These are phyloP conservation scores for Zonitis immaculata DNA, from an alignment of 2,888 invertebrate genomes.

Conservation along the genomic window DNA sequence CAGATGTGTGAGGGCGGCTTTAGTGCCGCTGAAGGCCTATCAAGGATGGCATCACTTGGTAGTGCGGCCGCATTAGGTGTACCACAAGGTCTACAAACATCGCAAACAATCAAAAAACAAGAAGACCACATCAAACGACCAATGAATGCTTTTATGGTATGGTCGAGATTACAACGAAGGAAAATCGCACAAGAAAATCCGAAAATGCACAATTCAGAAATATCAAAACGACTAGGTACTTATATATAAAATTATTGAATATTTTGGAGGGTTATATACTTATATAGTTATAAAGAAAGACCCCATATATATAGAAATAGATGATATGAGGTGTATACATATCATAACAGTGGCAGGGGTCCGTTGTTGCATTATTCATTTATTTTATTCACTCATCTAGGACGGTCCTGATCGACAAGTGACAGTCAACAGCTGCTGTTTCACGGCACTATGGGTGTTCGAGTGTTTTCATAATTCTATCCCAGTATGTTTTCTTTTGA, in stretches of 20 bases:
- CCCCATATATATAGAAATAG: too few relatives aligned
- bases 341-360: slow-evolving; percentile 45
- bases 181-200: slow-evolving; percentile 98
- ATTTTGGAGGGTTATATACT: background rate
- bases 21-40: slow-evolving; percentile 59
- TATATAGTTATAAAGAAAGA: too few relatives aligned
- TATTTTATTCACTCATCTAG: slow-evolving; percentile 43
- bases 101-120: slow-evolving; percentile 58
- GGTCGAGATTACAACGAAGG: slow-evolving; percentile 86
- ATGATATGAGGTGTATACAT: slow-evolving; percentile 46
- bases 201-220: slow-evolving; percentile 98
- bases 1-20: slow-evolving; percentile 69
- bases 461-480: slow-evolving; percentile 41
- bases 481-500: slow-evolving; percentile 11
- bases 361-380: slow-evolving; percentile 45
- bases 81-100: slow-evolving; percentile 53
- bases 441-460: slow-evolving; percentile 42
- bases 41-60: slow-evolving; percentile 52
- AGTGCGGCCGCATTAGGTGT: slow-evolving; percentile 58
- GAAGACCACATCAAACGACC: slow-evolving; percentile 92
- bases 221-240: slow-evolving; percentile 87
- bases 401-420: slow-evolving; percentile 47
- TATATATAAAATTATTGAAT: background rate
- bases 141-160: slow-evolving; percentile 99
- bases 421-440: slow-evolving; percentile 50